A percentile compares a stretch with the other conserved stretches of the same genome.
Evolutionary conservation across 2,888 invertebrate species (phyloP).

Genomic region (Troglohyphantes excavatus): DNA sequence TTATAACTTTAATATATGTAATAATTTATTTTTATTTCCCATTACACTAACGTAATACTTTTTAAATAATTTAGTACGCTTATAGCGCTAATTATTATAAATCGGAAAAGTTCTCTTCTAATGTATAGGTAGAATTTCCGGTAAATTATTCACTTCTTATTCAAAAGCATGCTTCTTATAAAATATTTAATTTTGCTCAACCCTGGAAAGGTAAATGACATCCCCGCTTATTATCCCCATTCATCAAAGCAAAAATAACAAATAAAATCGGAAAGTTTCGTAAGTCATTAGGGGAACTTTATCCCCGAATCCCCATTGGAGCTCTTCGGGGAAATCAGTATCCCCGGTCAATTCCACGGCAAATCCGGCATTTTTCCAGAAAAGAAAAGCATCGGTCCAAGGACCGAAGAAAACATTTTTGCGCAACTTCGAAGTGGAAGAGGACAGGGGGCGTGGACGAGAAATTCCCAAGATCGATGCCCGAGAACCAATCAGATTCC

Average conservation of each 20-base stretch:
- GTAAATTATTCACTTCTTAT: too few relatives aligned
- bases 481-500: constrained; percentile 58
- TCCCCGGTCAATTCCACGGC: background rate
- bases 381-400: constrained; percentile 39
- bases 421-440: constrained; percentile 41
- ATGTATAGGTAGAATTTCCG: too few relatives aligned
- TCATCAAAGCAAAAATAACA: background rate
- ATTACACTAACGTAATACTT: too few relatives aligned
- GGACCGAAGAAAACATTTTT: constrained; percentile 62
- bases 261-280: background rate
- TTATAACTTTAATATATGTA: too few relatives aligned
- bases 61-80: too few relatives aligned
- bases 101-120: too few relatives aligned
- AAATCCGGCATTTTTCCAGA: constrained; percentile 53
- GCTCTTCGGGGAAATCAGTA: background rate
- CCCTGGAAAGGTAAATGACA: background rate
- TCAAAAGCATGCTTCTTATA: background rate
- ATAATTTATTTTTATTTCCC: too few relatives aligned
- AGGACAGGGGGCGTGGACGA: constrained; percentile 34
- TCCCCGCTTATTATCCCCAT: background rate
- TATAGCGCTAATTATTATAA: too few relatives aligned
- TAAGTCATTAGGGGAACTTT: background rate
- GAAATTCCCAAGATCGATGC: constrained; percentile 55
- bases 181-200: background rate
- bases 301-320: background rate